Evolutionary conservation across 35 echinoderm and acorn worm species (phyloP), one percentile per base, ranked within the genome.

Genomic region (Diadema setosum): DNA sequence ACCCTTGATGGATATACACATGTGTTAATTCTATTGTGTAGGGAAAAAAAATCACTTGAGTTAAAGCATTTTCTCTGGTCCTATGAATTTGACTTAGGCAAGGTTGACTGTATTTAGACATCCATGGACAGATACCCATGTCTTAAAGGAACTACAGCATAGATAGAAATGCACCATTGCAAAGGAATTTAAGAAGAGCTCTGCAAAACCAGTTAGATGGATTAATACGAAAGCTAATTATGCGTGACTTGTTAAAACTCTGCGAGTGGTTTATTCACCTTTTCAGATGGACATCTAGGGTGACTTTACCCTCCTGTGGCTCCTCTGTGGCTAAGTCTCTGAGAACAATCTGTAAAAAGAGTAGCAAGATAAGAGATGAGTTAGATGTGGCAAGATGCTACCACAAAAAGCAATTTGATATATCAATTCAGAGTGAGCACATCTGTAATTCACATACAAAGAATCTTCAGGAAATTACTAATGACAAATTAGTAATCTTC

Each of bases 201-300:
- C 48, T n/a, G 9, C 48, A 52, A 9, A 52, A 52, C 9, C n/a
- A 52, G n/a, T 52, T 52, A 11, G 9, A 9, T 11, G 9, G 9
- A 52, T n/a, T n/a, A 52, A 52, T 52, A 52, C n/a, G 9, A 9
- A 52, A 52, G 48, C n/a, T 52, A 9, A 9, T 11, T n/a, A 11
- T 11, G 9, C 9, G n/a, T 52, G 9, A 52, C 48, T 52, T 9
- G 9, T 52, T 52, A n/a, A n/a, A n/a, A n/a, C n/a, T 52, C 48
- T 52, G 9, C 48, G 9, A 52, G n/a, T 11, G 9, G 9, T 52
- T 52, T 11, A 48, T 69, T 42, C 59, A 90, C 88, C 88, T 83
- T 83, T 82, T 90, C 14, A 83, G 75, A 90, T 90, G 88, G 49
- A 90, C 45, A 39, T 80, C 88, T 36, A 73, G 32, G 15, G 55